Evolutionary conservation across 2,113 vertebrate genomes (phyloP).

Genomic region (Psittacara wagleri): DNA sequence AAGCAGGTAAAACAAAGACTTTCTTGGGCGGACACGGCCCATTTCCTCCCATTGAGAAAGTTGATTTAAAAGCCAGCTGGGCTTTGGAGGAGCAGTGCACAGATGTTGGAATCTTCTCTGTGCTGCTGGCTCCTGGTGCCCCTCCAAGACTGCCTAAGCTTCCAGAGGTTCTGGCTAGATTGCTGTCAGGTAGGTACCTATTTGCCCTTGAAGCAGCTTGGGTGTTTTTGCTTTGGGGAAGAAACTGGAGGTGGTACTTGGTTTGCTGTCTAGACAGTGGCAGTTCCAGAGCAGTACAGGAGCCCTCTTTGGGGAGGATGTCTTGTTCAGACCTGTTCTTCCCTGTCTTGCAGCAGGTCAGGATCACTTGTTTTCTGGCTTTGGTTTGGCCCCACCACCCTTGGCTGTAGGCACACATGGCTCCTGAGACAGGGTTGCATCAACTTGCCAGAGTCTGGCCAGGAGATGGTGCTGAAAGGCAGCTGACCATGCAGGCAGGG

Average conservation of each 20-base stretch:
- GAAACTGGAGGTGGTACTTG: background rate
- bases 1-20: background rate
- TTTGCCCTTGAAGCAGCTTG: background rate
- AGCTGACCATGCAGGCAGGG: background rate
- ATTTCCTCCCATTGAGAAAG: background rate
- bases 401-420: background rate
- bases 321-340: background rate
- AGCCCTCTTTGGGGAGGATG: background rate
- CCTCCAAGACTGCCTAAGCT: background rate
- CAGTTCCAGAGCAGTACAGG: background rate
- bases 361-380: background rate
- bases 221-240: background rate
- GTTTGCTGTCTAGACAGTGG: background rate
- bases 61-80: background rate
- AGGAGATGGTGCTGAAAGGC: constrained; percentile 60
- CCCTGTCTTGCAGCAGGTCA: background rate
- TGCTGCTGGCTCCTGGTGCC: background rate
- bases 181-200: background rate
- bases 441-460: background rate
- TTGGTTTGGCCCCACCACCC: fast-evolving
- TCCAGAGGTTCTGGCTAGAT: background rate
- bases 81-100: background rate
- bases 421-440: background rate
- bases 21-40: background rate
- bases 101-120: background rate